Base-by-base conservation (phyloP, 2,797 vertebrate species). In the Sebastiscus tertius region DNA sequence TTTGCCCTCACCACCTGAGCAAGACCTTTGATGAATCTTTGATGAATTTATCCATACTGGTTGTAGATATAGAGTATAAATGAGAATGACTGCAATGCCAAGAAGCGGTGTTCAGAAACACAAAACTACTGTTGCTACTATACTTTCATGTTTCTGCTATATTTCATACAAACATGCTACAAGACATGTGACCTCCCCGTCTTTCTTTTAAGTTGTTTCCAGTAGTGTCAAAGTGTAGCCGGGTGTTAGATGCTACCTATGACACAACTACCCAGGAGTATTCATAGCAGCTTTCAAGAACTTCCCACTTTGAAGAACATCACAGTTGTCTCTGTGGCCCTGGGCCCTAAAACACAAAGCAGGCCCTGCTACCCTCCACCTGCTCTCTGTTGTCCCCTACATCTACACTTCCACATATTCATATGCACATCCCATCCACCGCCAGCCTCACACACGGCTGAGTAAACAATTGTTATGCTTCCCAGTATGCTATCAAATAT, bases 271-370 rank as follows among this genome's bases (percentile, higher is more conserved):
- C 29, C 66, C 60, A 75, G 73, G 77, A 75, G 72, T 62, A 86
- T 79, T 93, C 87, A 77, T 87, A 69, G 91, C 82, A 79, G 85
- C 86, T 72, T 89, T 95, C 46, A 72, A 36, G 92, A 96, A 94
- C 94, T 92, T 91, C 92, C 80, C 81, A 89, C 92, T 91, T 93
- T 94, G 94, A 96, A 95, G 94, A 95, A 95, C 94, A 94, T 94
- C 88, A 93, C 91, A 93, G 93, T 84, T 39, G 5, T 90, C 81
- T 89, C 93, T 77, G 90, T 93, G 94, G 95, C 93, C 93, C 92
- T 94, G 93, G 94, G 91, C 92, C 13, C 5, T 88, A 84, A 85
- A 90, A 93, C 92, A 93, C 90, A 89, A 90, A 94, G 93, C 91
- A 49, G 24, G 29, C 12, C 29, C 20, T n/a, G 67, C 27, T 39